These are phyloP conservation scores for Portevinia maculata DNA, from an alignment of 2,888 invertebrate species.

Conservation along the genomic window DNA sequence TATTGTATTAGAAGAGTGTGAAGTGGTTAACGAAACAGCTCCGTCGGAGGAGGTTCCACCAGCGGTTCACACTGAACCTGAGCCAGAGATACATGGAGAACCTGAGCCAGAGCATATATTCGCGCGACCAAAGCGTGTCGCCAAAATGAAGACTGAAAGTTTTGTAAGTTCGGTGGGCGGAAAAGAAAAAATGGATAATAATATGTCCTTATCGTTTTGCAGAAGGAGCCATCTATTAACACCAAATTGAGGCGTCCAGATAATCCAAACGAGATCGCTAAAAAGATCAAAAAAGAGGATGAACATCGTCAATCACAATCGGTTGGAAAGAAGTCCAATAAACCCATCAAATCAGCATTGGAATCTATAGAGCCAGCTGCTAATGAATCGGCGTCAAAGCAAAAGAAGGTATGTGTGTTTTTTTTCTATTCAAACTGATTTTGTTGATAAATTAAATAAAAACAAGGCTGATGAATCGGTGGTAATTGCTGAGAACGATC, in stretches of 20 bases:
- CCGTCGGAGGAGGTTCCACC: background rate
- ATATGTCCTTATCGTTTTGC: background rate
- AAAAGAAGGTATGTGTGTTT: slow-evolving; percentile 37
- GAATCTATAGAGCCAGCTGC: slow-evolving; percentile 1
- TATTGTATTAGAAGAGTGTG: slow-evolving; percentile 29
- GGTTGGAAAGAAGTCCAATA: slow-evolving; percentile 13
- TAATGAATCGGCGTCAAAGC: slow-evolving; percentile 52
- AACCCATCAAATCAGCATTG: slow-evolving; percentile 26
- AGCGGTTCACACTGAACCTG: background rate
- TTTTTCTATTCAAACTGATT: too few relatives aligned
- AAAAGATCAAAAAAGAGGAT: slow-evolving; percentile 78
- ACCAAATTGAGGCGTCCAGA: slow-evolving; percentile 79
- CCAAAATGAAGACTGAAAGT: slow-evolving; percentile 78
- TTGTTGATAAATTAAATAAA: too few relatives aligned
- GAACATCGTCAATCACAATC: slow-evolving; percentile 79
- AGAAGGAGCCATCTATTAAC: slow-evolving; percentile 77
- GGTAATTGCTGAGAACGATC: slow-evolving; percentile 67
- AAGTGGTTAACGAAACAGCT: slow-evolving; percentile 20
- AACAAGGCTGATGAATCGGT: slow-evolving; percentile 75
- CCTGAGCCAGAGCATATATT: slow-evolving; percentile 70
- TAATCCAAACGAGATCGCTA: slow-evolving; percentile 52
- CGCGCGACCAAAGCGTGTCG: slow-evolving; percentile 79
- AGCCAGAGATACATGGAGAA: slow-evolving; percentile 1
- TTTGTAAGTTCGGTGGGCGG: slow-evolving; percentile 67
- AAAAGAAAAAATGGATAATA: too few relatives aligned